A percentile compares a stretch with the other conserved stretches of the same genome.
phyloP scores from a whole-genome alignment of 2,888 invertebrate species.

The Atrina japonica region DNA sequence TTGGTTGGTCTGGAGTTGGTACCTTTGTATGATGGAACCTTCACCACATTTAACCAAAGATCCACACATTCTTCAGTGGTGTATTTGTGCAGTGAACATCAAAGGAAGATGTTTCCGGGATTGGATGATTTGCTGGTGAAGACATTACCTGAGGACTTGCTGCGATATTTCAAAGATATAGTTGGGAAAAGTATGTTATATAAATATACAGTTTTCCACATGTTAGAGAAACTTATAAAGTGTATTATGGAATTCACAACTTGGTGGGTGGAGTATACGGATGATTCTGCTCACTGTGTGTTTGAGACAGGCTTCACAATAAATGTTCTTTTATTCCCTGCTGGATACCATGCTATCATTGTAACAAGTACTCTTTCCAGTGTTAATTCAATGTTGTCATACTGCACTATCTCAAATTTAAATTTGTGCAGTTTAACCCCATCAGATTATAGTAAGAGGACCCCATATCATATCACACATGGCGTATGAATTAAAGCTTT shows the following conservation, averaged over 20 bases:
- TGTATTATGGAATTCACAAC: background rate
- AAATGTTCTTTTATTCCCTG: too few relatives aligned
- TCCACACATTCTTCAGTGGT: background rate
- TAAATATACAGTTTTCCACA: background rate
- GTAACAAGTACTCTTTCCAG: too few relatives aligned
- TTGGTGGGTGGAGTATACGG: too few relatives aligned
- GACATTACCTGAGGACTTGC: background rate
- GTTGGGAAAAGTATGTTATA: conserved; percentile 12
- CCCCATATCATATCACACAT: too few relatives aligned
- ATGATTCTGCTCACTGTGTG: too few relatives aligned
- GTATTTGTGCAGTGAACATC: conserved; percentile 27
- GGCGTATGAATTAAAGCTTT: too few relatives aligned
- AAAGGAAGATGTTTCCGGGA: conserved; percentile 44
- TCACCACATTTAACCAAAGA: conserved; percentile 28
- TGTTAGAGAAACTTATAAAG: background rate
- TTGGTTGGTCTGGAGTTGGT: conserved; percentile 42
- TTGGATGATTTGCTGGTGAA: conserved; percentile 30
- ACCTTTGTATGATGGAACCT: conserved; percentile 40
- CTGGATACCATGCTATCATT: too few relatives aligned
- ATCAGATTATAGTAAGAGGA: too few relatives aligned
- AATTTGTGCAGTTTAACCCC: too few relatives aligned
- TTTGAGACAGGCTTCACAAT: too few relatives aligned
- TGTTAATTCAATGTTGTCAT: too few relatives aligned
- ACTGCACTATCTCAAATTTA: too few relatives aligned
- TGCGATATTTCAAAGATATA: background rate